These are phyloP conservation scores for Empidonax alnorum DNA, from an alignment of 2,113 vertebrate species.

Conservation along the genomic window DNA sequence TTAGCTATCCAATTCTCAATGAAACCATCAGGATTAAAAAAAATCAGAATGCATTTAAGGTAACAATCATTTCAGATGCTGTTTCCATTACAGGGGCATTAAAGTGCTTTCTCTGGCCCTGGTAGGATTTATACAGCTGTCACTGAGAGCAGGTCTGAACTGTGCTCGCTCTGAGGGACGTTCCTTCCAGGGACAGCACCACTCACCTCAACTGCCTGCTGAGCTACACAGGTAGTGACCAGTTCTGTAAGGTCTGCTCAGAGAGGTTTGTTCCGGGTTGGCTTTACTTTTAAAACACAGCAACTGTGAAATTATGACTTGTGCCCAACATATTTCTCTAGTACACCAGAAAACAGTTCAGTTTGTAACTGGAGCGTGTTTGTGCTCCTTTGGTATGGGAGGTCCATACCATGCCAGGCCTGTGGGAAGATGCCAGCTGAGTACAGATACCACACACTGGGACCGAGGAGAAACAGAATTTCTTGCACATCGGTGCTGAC, in stretches of 20 bases:
- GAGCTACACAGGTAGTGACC: neutral
- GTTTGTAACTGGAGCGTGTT: fast-evolving
- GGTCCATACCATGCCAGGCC: neutral
- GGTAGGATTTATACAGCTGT: neutral
- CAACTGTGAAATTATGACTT: neutral
- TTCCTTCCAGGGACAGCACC: neutral
- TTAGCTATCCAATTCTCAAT: neutral
- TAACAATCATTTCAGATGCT: neutral
- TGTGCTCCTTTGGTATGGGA: neutral
- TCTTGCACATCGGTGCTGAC: neutral
- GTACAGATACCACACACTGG: neutral
- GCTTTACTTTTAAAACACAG: neutral
- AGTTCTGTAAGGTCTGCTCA: neutral
- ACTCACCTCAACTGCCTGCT: neutral
- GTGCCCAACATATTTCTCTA: neutral
- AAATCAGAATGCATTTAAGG: neutral
- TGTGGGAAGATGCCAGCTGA: neutral
- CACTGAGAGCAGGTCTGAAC: neutral
- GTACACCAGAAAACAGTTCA: neutral
- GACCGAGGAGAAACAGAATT: neutral
- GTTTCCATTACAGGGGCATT: neutral
- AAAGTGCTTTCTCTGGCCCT: neutral
- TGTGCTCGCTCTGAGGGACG: fast-evolving
- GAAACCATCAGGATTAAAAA: neutral
- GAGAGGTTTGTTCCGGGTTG: neutral